Conservation (phyloP, 2,797 vertebrate species). For the Delichon dasypus region DNA sequence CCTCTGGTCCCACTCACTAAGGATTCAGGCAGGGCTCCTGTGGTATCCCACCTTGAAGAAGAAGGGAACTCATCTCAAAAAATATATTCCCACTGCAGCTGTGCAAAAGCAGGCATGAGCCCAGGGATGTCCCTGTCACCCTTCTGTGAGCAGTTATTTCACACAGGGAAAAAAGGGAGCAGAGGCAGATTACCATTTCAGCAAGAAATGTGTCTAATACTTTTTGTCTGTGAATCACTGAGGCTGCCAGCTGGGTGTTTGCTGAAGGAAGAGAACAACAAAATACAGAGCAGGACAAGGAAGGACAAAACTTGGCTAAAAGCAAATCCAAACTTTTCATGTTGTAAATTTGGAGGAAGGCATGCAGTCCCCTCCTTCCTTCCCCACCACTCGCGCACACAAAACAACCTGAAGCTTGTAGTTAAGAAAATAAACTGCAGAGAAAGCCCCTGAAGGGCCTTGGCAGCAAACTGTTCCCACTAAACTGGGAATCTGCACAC, state of each 20-base stretch:
- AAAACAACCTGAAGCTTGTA: slow-evolving; percentile 75
- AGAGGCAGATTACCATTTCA: not conserved
- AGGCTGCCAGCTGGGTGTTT: slow-evolving; percentile 22
- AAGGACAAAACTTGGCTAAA: slow-evolving; percentile 29
- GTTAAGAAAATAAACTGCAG: slow-evolving; percentile 80
- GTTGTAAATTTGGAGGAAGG: slow-evolving; percentile 53
- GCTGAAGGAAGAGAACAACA: slow-evolving; percentile 9
- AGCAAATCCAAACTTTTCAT: slow-evolving; percentile 46
- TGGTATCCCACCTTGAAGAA: not conserved
- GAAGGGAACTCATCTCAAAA: not conserved
- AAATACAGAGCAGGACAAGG: slow-evolving; percentile 27
- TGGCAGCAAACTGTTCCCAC: slow-evolving; percentile 75
- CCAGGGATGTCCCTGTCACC: not conserved
- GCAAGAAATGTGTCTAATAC: not conserved
- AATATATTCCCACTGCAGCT: not conserved
- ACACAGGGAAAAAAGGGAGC: not conserved
- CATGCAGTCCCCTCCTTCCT: slow-evolving; percentile 41
- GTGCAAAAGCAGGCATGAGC: not conserved
- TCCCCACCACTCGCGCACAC: not conserved
- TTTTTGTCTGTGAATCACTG: not conserved
- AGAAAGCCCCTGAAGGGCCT: slow-evolving; percentile 75
- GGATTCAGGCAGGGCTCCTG: not conserved
- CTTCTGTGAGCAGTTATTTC: not conserved
- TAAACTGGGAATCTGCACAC: slow-evolving; percentile 74
- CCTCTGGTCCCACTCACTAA: not conserved